Evolutionary conservation across 2,888 invertebrate species (phyloP), one percentile per base, ranked within the genome.

Genomic region (Mellilla xanthometata): DNA sequence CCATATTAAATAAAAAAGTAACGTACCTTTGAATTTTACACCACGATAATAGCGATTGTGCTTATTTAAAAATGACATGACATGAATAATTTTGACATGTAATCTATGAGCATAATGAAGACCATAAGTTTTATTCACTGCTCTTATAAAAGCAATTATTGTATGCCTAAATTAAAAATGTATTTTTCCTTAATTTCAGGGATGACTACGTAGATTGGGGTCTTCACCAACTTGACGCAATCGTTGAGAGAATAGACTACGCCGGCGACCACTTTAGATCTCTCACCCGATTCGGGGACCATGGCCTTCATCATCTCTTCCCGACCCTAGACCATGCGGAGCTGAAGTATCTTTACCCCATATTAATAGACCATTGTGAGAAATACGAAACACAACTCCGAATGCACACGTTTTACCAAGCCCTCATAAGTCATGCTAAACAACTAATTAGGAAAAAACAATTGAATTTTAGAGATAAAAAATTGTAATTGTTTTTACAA

Each of bases 271-370:
- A 26, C 1, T 31, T 39, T 7, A 5, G 13, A 4, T 11, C 26
- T 0, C 7, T 39, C 2, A 39, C 39, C 10, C 13, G 7, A 1
- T 39, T 39, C 6, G 39, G 95, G 0, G 92, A 94, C 42, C 95
- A 96, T 68, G 86, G 90, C 0, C 78, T 95, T 3, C 95, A 96
- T 72, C 95, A 96, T 76, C 78, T 95, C 13, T 93, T 95, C 57
- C 95, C 95, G 0, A 93, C 94, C 0, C 62, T 95, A 12, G 95
- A 95, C 69, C 95, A 95, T 61, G 92, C 91, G 0, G 90, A 93
- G 39, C 74, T 95, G 12, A 88, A 91, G 3, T 87, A 92, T 36
- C 79, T 95, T 2, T 91, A 93, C 65, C 92, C 93, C 0, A 85
- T 91, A 0, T 86, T 93, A 3, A 10, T 55, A 23, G 23, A 23